Percentiles rank a stretch among this genome's conserved stretches.
These are phyloP conservation scores for Scomber scombrus DNA, from an alignment of 2,113 vertebrate genomes.

Conservation along the genomic window DNA sequence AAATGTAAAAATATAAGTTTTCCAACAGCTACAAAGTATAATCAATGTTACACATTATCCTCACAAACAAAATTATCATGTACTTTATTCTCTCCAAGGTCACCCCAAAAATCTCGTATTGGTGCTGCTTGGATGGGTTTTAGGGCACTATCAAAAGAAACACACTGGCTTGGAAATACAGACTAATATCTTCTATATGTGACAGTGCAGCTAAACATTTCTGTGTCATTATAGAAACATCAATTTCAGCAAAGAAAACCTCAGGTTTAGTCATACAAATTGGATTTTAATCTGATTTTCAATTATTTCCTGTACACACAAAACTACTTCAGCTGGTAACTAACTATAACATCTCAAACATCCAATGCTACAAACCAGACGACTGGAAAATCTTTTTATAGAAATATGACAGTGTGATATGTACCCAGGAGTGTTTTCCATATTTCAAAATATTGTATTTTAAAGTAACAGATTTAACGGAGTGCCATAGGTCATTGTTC, in stretches of 20 bases:
- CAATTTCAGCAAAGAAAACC: background rate
- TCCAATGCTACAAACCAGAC: background rate
- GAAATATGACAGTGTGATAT: background rate
- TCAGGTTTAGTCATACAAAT: background rate
- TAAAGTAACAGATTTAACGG: background rate
- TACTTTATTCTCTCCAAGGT: background rate
- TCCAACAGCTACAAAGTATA: background rate
- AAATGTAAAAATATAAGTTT: background rate
- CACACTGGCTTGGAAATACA: background rate
- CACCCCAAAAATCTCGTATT: no score
- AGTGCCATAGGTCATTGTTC: slow-evolving; percentile 4
- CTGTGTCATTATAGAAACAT: background rate
- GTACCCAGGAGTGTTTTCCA: slow-evolving; percentile 19
- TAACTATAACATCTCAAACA: background rate
- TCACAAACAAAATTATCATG: background rate
- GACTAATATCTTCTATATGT: background rate
- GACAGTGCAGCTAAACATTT: background rate
- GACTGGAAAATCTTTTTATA: background rate
- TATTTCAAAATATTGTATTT: slow-evolving; percentile 31
- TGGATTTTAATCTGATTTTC: background rate
- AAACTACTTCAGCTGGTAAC: background rate
- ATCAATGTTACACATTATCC: background rate
- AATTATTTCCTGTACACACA: background rate
- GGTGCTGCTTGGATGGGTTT: no score
- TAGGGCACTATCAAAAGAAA: background rate